Evolutionary conservation across 2,797 vertebrate genomes (phyloP).

Genomic region (Gallirallus australis): DNA sequence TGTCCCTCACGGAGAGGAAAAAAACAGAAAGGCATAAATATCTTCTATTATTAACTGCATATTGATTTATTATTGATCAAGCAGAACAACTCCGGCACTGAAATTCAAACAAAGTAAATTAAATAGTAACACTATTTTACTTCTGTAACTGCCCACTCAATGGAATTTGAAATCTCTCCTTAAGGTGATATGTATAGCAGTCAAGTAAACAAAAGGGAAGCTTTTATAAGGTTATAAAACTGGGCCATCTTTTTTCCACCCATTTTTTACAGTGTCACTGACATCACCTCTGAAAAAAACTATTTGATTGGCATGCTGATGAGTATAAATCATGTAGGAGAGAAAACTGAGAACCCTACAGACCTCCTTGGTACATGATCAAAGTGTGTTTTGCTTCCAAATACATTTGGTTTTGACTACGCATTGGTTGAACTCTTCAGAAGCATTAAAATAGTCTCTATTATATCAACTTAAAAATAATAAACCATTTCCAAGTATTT

Average conservation of each 20-base stretch:
- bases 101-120: constrained; percentile 33
- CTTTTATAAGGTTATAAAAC: constrained; percentile 1
- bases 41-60: constrained; percentile 24
- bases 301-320: background rate
- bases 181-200: background rate
- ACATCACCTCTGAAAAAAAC: background rate
- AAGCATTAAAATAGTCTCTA: background rate
- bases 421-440: background rate
- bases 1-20: constrained; percentile 10
- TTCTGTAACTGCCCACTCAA: constrained; percentile 5
- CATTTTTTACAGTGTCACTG: background rate
- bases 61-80: constrained; percentile 47
- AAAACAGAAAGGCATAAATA: constrained; percentile 46
- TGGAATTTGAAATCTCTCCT: constrained; percentile 12
- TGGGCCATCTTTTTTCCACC: background rate
- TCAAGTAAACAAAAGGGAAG: constrained; percentile 23
- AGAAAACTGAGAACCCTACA: background rate
- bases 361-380: background rate
- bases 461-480: background rate
- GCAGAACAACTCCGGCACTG: background rate
- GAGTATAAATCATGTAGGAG: background rate
- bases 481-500: background rate
- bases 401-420: background rate
- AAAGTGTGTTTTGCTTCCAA: background rate
- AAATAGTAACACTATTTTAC: background rate